These are phyloP conservation scores for Anguilla pacifica DNA, from an alignment of 2,797 vertebrate species.

Conservation along the genomic window DNA sequence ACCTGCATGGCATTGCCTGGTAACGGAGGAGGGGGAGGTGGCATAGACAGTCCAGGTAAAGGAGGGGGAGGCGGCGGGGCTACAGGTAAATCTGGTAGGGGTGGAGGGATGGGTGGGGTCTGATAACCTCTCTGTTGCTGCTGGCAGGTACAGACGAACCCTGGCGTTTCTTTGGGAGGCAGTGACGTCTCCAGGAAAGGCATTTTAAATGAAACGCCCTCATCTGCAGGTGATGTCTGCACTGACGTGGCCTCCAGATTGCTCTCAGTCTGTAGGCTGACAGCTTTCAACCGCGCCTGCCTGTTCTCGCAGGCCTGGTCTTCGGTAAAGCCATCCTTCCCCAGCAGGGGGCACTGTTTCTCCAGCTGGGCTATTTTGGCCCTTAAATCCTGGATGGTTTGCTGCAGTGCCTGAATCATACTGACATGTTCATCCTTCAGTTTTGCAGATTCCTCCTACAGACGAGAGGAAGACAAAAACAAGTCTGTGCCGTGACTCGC, in stretches of 20 bases:
- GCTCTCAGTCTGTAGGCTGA: constrained; percentile 70
- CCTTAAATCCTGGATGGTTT: constrained; percentile 94
- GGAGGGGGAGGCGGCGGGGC: constrained; percentile 35
- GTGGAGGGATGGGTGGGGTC: constrained; percentile 41
- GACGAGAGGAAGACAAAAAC: constrained; percentile 5
- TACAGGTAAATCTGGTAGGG: neutral
- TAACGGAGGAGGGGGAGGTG: constrained; percentile 1
- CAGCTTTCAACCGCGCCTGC: constrained; percentile 47
- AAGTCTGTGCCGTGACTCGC: neutral
- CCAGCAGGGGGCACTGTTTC: constrained; percentile 75
- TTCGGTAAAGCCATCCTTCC: constrained; percentile 58
- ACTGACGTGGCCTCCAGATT: constrained; percentile 84
- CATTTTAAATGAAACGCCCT: constrained; percentile 67
- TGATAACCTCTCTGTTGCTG: constrained; percentile 53
- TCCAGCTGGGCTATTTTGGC: constrained; percentile 93
- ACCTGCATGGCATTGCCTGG: constrained; percentile 40
- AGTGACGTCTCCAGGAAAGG: constrained; percentile 67
- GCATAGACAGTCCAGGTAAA: constrained; percentile 8
- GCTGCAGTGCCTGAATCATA: constrained; percentile 90
- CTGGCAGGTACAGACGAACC: constrained; percentile 74
- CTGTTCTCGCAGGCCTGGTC: constrained; percentile 62
- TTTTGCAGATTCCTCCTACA: constrained; percentile 70
- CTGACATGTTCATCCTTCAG: constrained; percentile 83
- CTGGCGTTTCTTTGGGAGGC: constrained; percentile 63
- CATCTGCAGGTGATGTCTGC: constrained; percentile 88